Conservation (phyloP, 2,888 invertebrate genomes). For the Norana najaformis region DNA sequence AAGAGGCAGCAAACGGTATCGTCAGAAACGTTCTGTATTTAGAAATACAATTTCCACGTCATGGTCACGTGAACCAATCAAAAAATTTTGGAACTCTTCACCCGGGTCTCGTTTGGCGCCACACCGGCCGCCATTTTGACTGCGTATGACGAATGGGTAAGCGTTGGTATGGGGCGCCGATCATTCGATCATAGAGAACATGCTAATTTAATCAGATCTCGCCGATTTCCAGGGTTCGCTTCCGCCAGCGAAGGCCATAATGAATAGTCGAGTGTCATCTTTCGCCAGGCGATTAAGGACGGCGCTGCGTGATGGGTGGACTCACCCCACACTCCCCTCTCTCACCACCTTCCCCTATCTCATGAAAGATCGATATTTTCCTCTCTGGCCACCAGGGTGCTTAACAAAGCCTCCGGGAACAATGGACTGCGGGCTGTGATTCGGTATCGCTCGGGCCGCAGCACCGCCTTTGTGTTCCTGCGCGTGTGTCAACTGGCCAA, state of each 20-base stretch:
- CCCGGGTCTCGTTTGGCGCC: neutral
- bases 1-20: neutral
- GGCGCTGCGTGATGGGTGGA: neutral
- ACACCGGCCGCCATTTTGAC: neutral
- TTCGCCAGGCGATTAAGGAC: neutral
- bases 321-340: neutral
- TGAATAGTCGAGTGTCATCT: slow-evolving; percentile 2
- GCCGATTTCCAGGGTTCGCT: neutral
- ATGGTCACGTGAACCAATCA: neutral
- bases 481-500: neutral
- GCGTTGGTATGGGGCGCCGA: neutral
- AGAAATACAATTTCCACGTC: neutral
- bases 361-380: neutral
- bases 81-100: neutral
- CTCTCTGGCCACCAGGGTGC: neutral
- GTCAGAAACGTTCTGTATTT: neutral
- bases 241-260: neutral
- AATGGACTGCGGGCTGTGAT: neutral
- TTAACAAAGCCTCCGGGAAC: slow-evolving; percentile 7
- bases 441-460: neutral
- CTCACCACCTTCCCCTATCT: neutral
- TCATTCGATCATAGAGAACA: neutral
- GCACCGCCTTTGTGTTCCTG: neutral
- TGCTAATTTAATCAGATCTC: neutral
- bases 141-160: neutral